A percentile compares a stretch with the other conserved stretches of the same genome.
phyloP scores from a whole-genome alignment of 37 sponge, comb jelly and placozoan species.

The Oopsacas minuta region DNA sequence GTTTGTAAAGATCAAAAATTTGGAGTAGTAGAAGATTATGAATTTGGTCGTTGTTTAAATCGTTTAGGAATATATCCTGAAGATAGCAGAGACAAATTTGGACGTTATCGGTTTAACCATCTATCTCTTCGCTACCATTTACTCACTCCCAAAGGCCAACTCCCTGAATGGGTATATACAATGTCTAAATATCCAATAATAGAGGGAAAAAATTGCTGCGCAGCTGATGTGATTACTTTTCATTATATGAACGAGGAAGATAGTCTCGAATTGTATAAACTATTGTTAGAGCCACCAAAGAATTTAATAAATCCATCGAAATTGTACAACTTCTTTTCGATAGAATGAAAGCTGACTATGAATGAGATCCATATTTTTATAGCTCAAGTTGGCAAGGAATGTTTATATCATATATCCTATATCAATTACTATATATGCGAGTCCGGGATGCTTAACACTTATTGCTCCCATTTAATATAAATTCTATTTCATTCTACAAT shows the following conservation, averaged over 20 bases:
- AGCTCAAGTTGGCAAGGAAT: too few species aligned
- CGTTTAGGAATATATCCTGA: background rate
- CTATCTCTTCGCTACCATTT: background rate
- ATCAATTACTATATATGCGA: too few species aligned
- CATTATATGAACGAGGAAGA: background rate
- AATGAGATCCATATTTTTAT: too few species aligned
- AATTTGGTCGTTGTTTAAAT: background rate
- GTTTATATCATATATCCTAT: too few species aligned
- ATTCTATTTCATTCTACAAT: too few species aligned
- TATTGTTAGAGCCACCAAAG: background rate
- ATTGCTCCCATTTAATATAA: too few species aligned
- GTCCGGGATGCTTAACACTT: too few species aligned
- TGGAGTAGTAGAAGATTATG: background rate
- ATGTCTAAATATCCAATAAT: background rate
- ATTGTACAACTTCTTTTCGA: too few species aligned
- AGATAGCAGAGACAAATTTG: background rate
- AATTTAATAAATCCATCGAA: background rate
- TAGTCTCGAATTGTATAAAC: background rate
- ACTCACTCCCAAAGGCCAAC: background rate
- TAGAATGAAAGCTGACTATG: too few species aligned
- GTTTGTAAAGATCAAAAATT: background rate
- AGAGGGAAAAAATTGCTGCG: background rate
- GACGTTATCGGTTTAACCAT: background rate
- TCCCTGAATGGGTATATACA: background rate
- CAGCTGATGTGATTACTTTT: background rate